Evolutionary conservation across 2,113 vertebrate species (phyloP).

Genomic region (Urocynchramus pylzowi): DNA sequence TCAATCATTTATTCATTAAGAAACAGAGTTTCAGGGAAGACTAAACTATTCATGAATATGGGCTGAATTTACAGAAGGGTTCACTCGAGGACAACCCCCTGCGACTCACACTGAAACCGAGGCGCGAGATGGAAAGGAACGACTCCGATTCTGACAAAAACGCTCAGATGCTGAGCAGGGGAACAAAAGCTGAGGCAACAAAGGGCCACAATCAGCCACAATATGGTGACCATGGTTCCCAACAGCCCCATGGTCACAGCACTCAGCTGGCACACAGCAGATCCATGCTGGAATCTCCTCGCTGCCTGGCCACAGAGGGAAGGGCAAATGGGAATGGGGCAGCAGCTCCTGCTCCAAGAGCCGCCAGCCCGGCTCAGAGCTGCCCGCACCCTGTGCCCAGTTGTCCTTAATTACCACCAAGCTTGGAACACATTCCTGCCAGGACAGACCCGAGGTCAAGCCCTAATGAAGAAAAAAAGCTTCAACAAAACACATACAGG

Average conservation of each 20-base stretch:
- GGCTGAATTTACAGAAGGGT: constrained; percentile 24
- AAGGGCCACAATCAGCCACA: not conserved
- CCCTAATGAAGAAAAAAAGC: not conserved
- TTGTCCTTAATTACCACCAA: not conserved
- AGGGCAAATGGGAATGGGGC: accelerated
- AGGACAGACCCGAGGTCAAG: not conserved
- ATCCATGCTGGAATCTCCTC: not conserved
- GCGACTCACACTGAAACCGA: not conserved
- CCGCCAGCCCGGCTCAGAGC: not conserved
- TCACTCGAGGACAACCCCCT: constrained; percentile 26
- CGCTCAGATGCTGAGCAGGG: not conserved
- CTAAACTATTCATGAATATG: constrained; percentile 41
- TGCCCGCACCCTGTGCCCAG: not conserved
- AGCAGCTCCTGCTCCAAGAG: not conserved
- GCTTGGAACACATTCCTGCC: not conserved
- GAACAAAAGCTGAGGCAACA: not conserved
- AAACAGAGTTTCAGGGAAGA: constrained; percentile 12
- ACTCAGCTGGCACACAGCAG: not conserved
- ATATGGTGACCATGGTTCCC: not conserved
- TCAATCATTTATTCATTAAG: constrained; percentile 47
- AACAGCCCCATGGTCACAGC: not conserved
- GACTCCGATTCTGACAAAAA: not conserved
- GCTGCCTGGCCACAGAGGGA: not conserved
- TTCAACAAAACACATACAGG: not conserved
- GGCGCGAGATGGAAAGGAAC: not conserved